These are phyloP conservation scores for Astreopora myriophthalma DNA, from an alignment of 64 coral and sea anemone genomes.

Conservation along the genomic window DNA sequence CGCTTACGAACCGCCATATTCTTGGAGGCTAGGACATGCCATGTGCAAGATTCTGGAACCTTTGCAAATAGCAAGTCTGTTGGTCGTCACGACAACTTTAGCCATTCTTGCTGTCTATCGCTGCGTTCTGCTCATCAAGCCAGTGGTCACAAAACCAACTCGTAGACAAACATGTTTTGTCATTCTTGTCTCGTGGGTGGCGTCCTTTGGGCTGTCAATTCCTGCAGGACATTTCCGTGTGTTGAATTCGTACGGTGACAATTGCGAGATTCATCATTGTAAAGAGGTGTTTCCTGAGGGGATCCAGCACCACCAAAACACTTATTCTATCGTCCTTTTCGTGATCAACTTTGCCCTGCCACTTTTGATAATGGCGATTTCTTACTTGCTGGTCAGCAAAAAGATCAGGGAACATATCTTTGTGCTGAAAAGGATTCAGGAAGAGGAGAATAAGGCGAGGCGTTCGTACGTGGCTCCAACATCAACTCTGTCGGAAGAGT, in stretches of 20 bases:
- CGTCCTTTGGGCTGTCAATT: conserved; percentile 32
- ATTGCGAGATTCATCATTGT: neutral
- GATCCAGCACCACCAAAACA: neutral
- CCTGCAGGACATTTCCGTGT: conserved; percentile 47
- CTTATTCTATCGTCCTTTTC: conserved; percentile 68
- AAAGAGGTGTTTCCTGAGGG: conserved; percentile 43
- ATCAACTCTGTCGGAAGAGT: neutral
- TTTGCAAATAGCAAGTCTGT: conserved; percentile 61
- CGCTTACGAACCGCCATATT: conserved; percentile 50
- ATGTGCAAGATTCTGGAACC: conserved; percentile 77
- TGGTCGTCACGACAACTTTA: conserved; percentile 75
- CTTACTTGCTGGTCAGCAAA: conserved; percentile 57
- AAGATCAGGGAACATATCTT: conserved; percentile 72
- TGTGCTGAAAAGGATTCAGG: neutral
- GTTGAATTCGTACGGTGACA: conserved; percentile 12
- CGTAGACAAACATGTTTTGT: neutral
- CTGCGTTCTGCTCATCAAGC: conserved; percentile 61
- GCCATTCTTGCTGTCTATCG: conserved; percentile 78
- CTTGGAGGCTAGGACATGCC: conserved; percentile 77
- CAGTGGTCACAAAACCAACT: conserved; percentile 3
- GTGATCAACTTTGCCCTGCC: conserved; percentile 59
- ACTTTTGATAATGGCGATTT: conserved; percentile 67
- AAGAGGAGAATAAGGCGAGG: neutral
- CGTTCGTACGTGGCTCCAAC: neutral
- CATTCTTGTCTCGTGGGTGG: conserved; percentile 49